A percentile compares a stretch with the other conserved stretches of the same genome.
Conservation (phyloP, 2,113 vertebrate species). For the Dryoscopus gambensis region DNA sequence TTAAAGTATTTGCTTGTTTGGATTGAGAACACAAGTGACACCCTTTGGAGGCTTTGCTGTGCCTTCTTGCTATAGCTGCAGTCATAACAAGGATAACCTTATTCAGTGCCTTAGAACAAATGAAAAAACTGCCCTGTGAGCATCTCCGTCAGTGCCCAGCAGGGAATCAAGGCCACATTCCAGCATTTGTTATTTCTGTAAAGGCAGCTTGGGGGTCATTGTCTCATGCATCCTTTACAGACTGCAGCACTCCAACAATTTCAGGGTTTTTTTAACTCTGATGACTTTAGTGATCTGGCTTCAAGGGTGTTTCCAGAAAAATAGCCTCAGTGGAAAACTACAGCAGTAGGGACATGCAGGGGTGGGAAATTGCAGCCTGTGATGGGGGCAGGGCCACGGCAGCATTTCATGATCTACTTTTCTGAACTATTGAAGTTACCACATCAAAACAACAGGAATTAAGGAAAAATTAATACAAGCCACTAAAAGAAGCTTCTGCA, state of each 20-base stretch:
- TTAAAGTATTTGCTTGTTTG: not conserved
- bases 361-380: not conserved
- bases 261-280: not conserved
- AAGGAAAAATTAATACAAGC: not conserved
- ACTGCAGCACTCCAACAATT: not conserved
- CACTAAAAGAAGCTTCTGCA: not conserved
- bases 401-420: not conserved
- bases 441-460: not conserved
- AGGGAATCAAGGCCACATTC: not conserved
- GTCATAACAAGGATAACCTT: not conserved
- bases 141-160: not conserved
- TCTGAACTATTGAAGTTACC: not conserved
- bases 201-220: not conserved
- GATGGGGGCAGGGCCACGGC: fast-evolving
- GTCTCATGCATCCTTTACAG: not conserved
- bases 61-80: not conserved
- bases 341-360: not conserved
- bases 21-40: not conserved
- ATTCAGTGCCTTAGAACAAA: not conserved
- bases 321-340: not conserved
- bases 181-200: not conserved
- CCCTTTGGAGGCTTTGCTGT: not conserved
- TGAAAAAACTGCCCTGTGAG: not conserved
- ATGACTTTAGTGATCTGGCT: not conserved
- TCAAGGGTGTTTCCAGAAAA: not conserved